Evolutionary conservation across 2,113 vertebrate species (phyloP), one percentile per base, ranked within the genome.

Genomic region (Onychostoma macrolepis): DNA sequence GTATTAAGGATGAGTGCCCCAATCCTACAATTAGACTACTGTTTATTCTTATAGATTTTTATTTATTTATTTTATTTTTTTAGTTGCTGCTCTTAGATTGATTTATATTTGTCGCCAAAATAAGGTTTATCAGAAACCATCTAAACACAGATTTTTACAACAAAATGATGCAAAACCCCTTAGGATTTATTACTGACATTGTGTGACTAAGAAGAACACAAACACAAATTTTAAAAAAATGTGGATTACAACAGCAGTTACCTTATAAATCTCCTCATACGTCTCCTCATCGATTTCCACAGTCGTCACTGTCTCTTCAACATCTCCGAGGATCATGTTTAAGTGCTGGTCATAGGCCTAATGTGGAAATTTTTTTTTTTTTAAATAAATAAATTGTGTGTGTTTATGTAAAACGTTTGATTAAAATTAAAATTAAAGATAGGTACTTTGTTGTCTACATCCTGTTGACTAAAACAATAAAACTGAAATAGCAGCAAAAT

Each of bases 231-330:
- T n/a, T n/a, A n/a, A 4, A 50, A 17, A 8, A 58, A 2, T 3
- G 19, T 58, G 7, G 19, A 38, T 0, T 2, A 7, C 19, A 71
- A 1, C 17, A 36, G 8, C 15, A 10, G 12, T 63, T 93, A 99
- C 98, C 96, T 99, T 99, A 90, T 99, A 99, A 45, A 99, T 98
- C 84, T 99, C 98, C 90, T 99, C 98, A 33, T 99, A 99, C 0
- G 98, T 99, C 92, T 99, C 98, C 92, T 99, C 98, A 56, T 99
- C 98, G 9, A 99, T 99, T 91, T 99, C 98, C 93, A 99, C 97
- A 2, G 98, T 99, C 17, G 98, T 99, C 86, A 99, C 98, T 0
- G 98, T 99, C 93, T 99, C 98, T 93, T 99, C 98, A 69, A 99
- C 98, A 61, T 99, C 98, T 4, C 98, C 98, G 87, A 99, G 91